Evolutionary conservation across 2,888 invertebrate genomes (phyloP), one percentile per base, ranked within the genome.

Genomic region (Erebia epiphron): DNA sequence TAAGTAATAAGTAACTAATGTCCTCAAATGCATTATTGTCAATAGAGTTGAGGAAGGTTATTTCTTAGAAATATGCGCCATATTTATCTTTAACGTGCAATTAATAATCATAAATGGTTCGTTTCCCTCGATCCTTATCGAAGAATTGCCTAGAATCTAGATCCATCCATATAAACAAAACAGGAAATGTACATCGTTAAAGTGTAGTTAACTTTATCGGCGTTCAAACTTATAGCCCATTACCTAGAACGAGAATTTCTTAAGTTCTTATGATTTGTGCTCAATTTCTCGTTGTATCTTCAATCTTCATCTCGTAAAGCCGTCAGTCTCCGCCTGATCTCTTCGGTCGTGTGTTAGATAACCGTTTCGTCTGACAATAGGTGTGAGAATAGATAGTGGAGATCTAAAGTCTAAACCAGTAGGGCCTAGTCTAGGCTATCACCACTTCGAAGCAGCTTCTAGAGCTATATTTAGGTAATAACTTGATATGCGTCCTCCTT

Each of bases 21-120:
- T 18, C 18, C 54, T 54, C 8, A 11, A 18, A 54, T 5, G 4
- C 18, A 54, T n/a, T 18, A 54, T 8, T 35, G 26, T 26, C 58
- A 35, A 14, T 14, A n/a, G 60, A 43, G 61, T 61, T 46, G 61
- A 43, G 61, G 61, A 43, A 61, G 61, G 61, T 61, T 46, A 16
- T 61, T 61, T 61, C 61, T 11, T 4, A 61, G 61, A 61, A 61
- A n/a, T 46, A 60, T 41, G 26, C 35, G 35, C 35, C 35, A n/a
- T n/a, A 16, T 14, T 35, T 60, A 60, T 41, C 35, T 16, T 16
- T 41, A n/a, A 11, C 43, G 18, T 18, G 13, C 35, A 35, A 35
- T 35, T 35, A 35, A 35, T 43, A 18, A 18, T 46, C 18, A 61
- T 43, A 26, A 43, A n/a, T 61, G 9, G 43, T 43, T 11, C 11